A percentile compares a stretch with the other conserved stretches of the same genome.
Evolutionary conservation across 2,888 invertebrate genomes (phyloP).

Genomic region (Phalangium opilio): DNA sequence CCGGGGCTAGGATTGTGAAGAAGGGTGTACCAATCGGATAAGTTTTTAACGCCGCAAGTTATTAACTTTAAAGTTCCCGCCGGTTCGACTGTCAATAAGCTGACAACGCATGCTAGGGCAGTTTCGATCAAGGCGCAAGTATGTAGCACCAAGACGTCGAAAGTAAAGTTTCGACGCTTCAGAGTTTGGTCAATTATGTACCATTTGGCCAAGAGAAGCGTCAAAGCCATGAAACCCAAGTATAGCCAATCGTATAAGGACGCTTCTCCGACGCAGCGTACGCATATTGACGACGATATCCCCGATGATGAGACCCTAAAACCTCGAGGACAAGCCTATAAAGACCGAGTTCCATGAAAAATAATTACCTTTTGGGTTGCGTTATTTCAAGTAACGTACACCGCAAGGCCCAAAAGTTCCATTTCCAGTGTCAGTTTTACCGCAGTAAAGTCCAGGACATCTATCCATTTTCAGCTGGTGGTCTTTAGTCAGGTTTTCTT

Average conservation of each 20-base stretch:
- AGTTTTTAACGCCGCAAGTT: slow-evolving; percentile 58
- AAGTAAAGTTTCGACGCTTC: slow-evolving; percentile 44
- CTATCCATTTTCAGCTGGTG: no score
- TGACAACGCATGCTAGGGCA: slow-evolving; percentile 51
- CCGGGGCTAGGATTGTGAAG: slow-evolving; percentile 86
- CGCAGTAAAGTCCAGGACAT: slow-evolving; percentile 78
- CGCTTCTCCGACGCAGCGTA: slow-evolving; percentile 55
- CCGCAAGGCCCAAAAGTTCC: slow-evolving; percentile 66
- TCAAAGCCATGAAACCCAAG: slow-evolving; percentile 78
- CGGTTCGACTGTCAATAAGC: slow-evolving; percentile 67
- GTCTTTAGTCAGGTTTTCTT: no score
- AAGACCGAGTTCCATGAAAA: neutral
- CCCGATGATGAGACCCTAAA: slow-evolving; percentile 8
- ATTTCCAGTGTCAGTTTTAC: slow-evolving; percentile 47
- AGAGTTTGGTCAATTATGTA: slow-evolving; percentile 72
- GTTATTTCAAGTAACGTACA: slow-evolving; percentile 21
- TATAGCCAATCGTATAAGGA: slow-evolving; percentile 83
- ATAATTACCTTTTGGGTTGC: neutral
- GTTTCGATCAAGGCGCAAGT: slow-evolving; percentile 70
- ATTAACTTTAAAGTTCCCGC: slow-evolving; percentile 54
- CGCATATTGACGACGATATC: slow-evolving; percentile 46
- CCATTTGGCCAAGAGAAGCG: slow-evolving; percentile 77
- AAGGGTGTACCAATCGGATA: slow-evolving; percentile 94
- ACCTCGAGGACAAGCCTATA: slow-evolving; percentile 30
- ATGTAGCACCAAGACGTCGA: slow-evolving; percentile 58